These are phyloP conservation scores for Chironomus striatipennis DNA, from an alignment of 1,140 invertebrate species.

Conservation along the genomic window DNA sequence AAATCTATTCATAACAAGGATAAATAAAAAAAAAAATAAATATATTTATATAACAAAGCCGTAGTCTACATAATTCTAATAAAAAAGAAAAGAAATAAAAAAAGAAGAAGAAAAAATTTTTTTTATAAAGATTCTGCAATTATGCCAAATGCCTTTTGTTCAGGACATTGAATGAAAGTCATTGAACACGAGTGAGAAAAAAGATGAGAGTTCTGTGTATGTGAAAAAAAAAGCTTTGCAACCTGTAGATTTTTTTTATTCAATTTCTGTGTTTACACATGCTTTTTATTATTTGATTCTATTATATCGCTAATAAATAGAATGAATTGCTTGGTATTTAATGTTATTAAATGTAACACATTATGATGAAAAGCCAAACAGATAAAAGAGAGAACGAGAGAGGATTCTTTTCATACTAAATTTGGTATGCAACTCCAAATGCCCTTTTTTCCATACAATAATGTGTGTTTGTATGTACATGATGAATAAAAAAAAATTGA, in stretches of 20 bases:
- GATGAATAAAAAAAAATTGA: background rate
- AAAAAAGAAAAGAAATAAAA: background rate
- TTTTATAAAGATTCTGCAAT: slow-evolving; percentile 23
- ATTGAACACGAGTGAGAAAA: slow-evolving; percentile 20
- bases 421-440: too few relatives aligned
- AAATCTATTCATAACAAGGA: background rate
- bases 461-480: too few relatives aligned
- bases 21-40: background rate
- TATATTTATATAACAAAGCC: background rate
- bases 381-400: too few relatives aligned
- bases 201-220: background rate
- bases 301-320: slow-evolving; percentile 23
- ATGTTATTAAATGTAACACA: background rate
- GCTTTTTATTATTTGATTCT: background rate
- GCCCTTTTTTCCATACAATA: too few relatives aligned
- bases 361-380: too few relatives aligned
- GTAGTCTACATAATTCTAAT: slow-evolving; percentile 15
- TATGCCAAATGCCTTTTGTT: slow-evolving; percentile 23
- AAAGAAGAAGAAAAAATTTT: background rate
- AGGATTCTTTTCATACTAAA: too few relatives aligned
- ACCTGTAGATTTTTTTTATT: slow-evolving; percentile 22
- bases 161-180: slow-evolving; percentile 17
- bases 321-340: slow-evolving; percentile 1
- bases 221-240: background rate
- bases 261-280: slow-evolving; percentile 21